Evolutionary conservation across 2,113 vertebrate genomes (phyloP), one percentile per base, ranked within the genome.

Genomic region (Rhynchomys soricoides): DNA sequence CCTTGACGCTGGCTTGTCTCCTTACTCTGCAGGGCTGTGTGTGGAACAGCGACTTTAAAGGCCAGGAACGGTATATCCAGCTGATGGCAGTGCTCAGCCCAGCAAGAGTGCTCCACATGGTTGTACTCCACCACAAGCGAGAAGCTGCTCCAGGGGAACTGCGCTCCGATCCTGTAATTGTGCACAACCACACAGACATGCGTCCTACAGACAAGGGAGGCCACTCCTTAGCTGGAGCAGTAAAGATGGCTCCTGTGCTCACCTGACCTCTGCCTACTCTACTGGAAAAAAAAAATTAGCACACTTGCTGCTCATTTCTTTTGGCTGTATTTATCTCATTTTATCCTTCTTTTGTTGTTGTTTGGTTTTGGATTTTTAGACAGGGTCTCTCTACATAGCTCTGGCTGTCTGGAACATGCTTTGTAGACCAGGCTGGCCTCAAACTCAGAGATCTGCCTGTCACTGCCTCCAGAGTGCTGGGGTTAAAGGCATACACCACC

Each of bases 71-170:
- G 88, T 96, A 99, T 86, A 97, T 97, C 98, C 93, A 98, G 96
- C 83, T 98, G 98, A 86, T 98, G 97, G 96, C 99, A 99, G 70
- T 99, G 90, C 7, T 96, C 86, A 90, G 98, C 98, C 99, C 99
- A 99, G 21, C 98, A 98, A 6, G 99, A 99, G 48, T 98, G 98
- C 96, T 99, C 98, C 64, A 98, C 98, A 77, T 98, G 98, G 97
- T 99, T 98, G 68, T 99, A 99, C 97, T 99, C 99, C 86, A 99
- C 96, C 90, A 99, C 98, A 90, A 99, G 95, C 55, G 99, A 99
- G 98, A 99, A 99, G 74, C 97, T 91, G 75, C 92, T 96, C 99
- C 99, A 99, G 26, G 99, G 99, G 89, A 99, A 99, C 98, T 99
- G 98, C 3, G 98, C 96, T 75, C 99, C 99, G 71, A 99, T 98